These are phyloP conservation scores for Atractosteus spatula DNA, from an alignment of 2,113 vertebrate genomes.

Conservation along the genomic window DNA sequence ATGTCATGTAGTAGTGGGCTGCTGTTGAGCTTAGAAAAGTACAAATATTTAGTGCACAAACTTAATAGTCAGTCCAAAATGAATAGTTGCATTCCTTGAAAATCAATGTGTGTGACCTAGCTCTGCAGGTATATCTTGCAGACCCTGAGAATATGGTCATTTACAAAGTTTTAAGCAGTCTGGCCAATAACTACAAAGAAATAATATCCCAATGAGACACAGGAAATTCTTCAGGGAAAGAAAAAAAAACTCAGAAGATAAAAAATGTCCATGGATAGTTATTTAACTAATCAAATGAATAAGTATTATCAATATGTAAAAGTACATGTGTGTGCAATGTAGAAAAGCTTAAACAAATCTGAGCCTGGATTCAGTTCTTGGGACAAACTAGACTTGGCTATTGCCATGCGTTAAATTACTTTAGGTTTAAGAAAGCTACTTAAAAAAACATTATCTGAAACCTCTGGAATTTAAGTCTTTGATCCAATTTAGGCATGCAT, in stretches of 20 bases:
- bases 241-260: constrained; percentile 77
- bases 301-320: constrained; percentile 57
- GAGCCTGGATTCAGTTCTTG: constrained; percentile 46
- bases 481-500: background rate
- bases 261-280: constrained; percentile 71
- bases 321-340: constrained; percentile 54
- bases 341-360: constrained; percentile 57
- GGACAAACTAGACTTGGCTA: constrained; percentile 26
- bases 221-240: constrained; percentile 73
- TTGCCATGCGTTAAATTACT: background rate
- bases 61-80: background rate
- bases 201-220: constrained; percentile 65
- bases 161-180: constrained; percentile 60
- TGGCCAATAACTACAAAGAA: constrained; percentile 70
- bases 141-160: constrained; percentile 48
- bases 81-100: constrained; percentile 8
- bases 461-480: background rate
- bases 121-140: constrained; percentile 45
- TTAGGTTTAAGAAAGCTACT: background rate
- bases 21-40: too few relatives aligned
- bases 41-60: background rate
- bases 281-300: constrained; percentile 65
- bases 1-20: too few relatives aligned
- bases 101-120: constrained; percentile 47
- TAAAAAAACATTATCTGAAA: background rate